Evolutionary conservation across 2,888 invertebrate genomes (phyloP).

Genomic region (Phaonia tiefii): DNA sequence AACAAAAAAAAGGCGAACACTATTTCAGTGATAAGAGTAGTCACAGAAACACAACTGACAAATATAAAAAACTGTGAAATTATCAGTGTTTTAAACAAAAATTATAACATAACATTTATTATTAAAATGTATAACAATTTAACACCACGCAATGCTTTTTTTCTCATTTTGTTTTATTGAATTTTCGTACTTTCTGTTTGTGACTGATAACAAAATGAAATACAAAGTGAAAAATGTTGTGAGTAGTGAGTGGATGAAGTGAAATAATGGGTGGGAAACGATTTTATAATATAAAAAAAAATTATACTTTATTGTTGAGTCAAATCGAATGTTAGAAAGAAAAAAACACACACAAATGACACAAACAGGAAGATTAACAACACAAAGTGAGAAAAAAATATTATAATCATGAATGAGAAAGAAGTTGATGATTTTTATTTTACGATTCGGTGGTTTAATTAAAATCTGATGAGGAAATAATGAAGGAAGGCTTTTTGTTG

Average conservation of each 20-base stretch:
- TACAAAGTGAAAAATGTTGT: background rate
- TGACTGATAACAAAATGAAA: slow-evolving; percentile 48
- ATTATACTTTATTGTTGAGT: background rate
- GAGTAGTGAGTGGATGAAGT: background rate
- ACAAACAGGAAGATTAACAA: slow-evolving; percentile 9
- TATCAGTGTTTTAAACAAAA: slow-evolving; percentile 53
- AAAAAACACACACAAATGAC: background rate
- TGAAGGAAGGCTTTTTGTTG: too few relatives aligned
- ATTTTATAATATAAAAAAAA: slow-evolving; percentile 35
- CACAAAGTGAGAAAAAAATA: background rate
- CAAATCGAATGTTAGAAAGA: slow-evolving; percentile 1
- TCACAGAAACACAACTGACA: slow-evolving; percentile 38
- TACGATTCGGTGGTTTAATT: too few relatives aligned
- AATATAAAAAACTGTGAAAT: slow-evolving; percentile 41
- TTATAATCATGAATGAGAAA: background rate
- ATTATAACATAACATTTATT: slow-evolving; percentile 44
- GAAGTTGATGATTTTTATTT: too few relatives aligned
- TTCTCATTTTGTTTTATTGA: slow-evolving; percentile 30
- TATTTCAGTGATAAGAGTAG: slow-evolving; percentile 54
- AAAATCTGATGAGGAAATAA: too few relatives aligned
- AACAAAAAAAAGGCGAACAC: slow-evolving; percentile 35
- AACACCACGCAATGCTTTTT: too few relatives aligned
- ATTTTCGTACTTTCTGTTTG: slow-evolving; percentile 4
- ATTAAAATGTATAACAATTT: slow-evolving; percentile 47
- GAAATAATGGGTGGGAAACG: slow-evolving; percentile 57